These are phyloP conservation scores for Elephas maximus DNA, from an alignment of 2,113 vertebrate species.

Conservation along the genomic window DNA sequence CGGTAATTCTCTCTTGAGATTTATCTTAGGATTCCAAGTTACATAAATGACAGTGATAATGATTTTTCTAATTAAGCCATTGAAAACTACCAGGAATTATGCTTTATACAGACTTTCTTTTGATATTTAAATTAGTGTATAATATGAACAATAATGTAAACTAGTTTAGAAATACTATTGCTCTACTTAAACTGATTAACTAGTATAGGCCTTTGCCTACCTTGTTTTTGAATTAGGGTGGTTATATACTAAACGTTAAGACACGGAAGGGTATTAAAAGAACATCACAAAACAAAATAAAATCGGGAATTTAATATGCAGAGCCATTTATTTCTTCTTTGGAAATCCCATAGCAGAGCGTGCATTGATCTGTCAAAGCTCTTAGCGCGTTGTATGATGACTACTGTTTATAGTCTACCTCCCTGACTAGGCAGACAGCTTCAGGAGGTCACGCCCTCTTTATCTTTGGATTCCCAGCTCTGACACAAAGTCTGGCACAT, in stretches of 20 bases:
- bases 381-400: slow-evolving; percentile 66
- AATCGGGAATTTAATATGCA: slow-evolving; percentile 44
- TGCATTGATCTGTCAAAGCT: slow-evolving; percentile 53
- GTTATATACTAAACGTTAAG: slow-evolving; percentile 54
- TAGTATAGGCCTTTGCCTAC: slow-evolving; percentile 29
- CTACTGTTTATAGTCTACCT: slow-evolving; percentile 68
- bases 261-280: slow-evolving; percentile 19
- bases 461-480: slow-evolving; percentile 43
- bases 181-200: slow-evolving; percentile 61
- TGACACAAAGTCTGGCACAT: slow-evolving; percentile 50
- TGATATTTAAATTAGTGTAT: slow-evolving; percentile 62
- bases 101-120: slow-evolving; percentile 43
- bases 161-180: slow-evolving; percentile 46
- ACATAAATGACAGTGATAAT: slow-evolving; percentile 56
- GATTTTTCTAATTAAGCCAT: slow-evolving; percentile 54
- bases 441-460: slow-evolving; percentile 58
- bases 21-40: slow-evolving; percentile 45
- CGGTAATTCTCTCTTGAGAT: slow-evolving; percentile 31
- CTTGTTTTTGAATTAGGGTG: neutral
- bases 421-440: slow-evolving; percentile 45
- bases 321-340: slow-evolving; percentile 57
- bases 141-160: slow-evolving; percentile 60
- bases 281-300: slow-evolving; percentile 65
- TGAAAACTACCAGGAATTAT: slow-evolving; percentile 47
- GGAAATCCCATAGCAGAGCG: slow-evolving; percentile 42